Base-by-base conservation (phyloP, 2,888 invertebrate genomes). In the Incurvaria masculella region DNA sequence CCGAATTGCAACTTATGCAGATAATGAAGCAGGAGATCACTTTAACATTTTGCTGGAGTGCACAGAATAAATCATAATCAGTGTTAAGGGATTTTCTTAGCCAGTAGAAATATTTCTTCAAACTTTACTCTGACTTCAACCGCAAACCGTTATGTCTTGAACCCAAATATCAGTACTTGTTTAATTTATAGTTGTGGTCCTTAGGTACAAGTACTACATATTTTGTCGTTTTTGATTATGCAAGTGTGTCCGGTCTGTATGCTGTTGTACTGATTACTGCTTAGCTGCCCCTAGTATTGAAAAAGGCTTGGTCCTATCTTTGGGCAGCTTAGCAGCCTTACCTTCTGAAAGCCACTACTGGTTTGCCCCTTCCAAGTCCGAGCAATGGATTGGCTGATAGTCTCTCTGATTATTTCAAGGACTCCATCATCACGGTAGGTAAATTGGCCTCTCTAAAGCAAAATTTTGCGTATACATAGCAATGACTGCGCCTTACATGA, bases 381-480 rank as follows among this genome's bases (percentile, higher is more conserved):
- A 16, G 41, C 41, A 41, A 41, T 41, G 4, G 41, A 41, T 4
- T 16, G 41, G 41, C 17, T 41, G 41, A 41, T 41, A n/a, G 41
- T 17, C 41, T 41, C 41, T 41, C 41, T 41, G 41, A 41, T 41
- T 14, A 41, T 41, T 41, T 41, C 16, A 17, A 41, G 41, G 41
- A 41, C 41, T 17, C 17, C 17, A 41, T 41, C 41, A 41, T 41
- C 16, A 21, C 41, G 41, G 21, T 41, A 41, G 41, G 41, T 16
- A 17, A 16, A 41, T n/a, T n/a, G n/a, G n/a, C n/a, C 41, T 41
- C 41, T 14, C 20, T 41, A 14, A 41, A 41, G 41, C n/a, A 41
- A 17, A 16, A 41, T 41, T 41, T 41, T 41, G 11, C 41, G 17
- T 20, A 4, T 17, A 16, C 41, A 41, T 41, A 41, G 4, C 41